These are phyloP conservation scores for Lagria hirta DNA, from an alignment of 2,888 invertebrate species.

Conservation along the genomic window DNA sequence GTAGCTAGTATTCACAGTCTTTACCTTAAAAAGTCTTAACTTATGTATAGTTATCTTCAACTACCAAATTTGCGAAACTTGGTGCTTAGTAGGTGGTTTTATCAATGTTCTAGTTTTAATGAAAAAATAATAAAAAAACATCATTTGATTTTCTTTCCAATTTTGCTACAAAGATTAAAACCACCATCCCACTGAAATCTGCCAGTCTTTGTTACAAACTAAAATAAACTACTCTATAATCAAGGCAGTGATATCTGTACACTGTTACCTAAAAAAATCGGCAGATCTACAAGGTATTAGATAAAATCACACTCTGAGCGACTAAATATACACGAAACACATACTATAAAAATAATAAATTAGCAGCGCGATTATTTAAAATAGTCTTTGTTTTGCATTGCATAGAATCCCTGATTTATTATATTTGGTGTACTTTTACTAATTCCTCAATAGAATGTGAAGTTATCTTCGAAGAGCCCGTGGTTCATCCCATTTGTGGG, in stretches of 20 bases:
- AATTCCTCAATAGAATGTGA: constrained; percentile 30
- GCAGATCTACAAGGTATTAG: constrained; percentile 40
- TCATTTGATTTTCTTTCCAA: constrained; percentile 13
- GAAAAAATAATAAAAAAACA: constrained; percentile 8
- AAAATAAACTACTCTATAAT: constrained; percentile 40
- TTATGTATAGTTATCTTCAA: too few species aligned
- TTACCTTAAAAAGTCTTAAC: constrained; percentile 40
- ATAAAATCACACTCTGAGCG: constrained; percentile 49
- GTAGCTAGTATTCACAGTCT: constrained; percentile 41
- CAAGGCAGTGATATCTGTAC: constrained; percentile 41
- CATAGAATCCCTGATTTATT: constrained; percentile 53
- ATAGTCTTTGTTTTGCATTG: constrained; percentile 41
- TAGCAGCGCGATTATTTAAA: constrained; percentile 45
- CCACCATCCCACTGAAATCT: constrained; percentile 29
- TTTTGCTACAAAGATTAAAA: too few species aligned
- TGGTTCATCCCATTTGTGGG: constrained; percentile 96
- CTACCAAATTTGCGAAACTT: constrained; percentile 24
- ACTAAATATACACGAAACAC: constrained; percentile 49
- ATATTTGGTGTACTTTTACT: constrained; percentile 52
- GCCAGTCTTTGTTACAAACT: constrained; percentile 48
- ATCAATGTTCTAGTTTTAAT: constrained; percentile 8
- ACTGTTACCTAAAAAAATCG: constrained; percentile 33
- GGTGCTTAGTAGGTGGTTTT: constrained; percentile 22
- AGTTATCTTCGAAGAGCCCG: constrained; percentile 51
- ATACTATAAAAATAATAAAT: constrained; percentile 42